Evolutionary conservation across 2,797 vertebrate species (phyloP).

Genomic region (Ceryle rudis): DNA sequence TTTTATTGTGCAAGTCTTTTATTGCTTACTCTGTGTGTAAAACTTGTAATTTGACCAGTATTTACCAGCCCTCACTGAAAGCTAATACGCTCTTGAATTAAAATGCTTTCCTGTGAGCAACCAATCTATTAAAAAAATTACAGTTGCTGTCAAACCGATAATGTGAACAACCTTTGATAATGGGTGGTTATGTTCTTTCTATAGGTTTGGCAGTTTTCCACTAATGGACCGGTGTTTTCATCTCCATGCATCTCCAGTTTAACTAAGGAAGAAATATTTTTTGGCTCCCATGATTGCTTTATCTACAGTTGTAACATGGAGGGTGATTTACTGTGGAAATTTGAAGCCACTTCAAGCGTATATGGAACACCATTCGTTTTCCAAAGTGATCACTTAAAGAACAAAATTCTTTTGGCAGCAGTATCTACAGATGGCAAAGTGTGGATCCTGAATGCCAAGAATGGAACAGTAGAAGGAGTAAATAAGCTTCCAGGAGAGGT

Average conservation of each 20-base stretch:
- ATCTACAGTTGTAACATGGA: constrained; percentile 88
- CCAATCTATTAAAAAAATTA: neutral
- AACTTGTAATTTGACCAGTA: neutral
- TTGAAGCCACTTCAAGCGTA: constrained; percentile 86
- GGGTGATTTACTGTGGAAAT: constrained; percentile 89
- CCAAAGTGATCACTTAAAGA: constrained; percentile 53
- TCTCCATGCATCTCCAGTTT: constrained; percentile 85
- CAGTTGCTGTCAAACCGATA: neutral
- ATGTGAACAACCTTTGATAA: neutral
- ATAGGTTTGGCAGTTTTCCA: constrained; percentile 90
- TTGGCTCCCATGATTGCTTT: constrained; percentile 91
- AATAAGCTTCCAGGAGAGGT: constrained; percentile 87
- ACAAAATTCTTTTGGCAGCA: constrained; percentile 79
- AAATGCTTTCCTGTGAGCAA: neutral
- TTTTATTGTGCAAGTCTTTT: neutral
- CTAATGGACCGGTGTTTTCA: constrained; percentile 91
- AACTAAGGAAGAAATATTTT: constrained; percentile 81
- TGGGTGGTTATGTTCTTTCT: constrained; percentile 15
- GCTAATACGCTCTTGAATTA: neutral
- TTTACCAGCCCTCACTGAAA: neutral
- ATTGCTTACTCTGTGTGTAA: neutral
- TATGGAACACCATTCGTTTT: constrained; percentile 90
- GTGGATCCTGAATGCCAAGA: constrained; percentile 87
- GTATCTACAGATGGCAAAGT: constrained; percentile 91
- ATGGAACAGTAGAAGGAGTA: constrained; percentile 75